Evolutionary conservation across 2,888 invertebrate species (phyloP).

Genomic region (Drosophila imparisetae): DNA sequence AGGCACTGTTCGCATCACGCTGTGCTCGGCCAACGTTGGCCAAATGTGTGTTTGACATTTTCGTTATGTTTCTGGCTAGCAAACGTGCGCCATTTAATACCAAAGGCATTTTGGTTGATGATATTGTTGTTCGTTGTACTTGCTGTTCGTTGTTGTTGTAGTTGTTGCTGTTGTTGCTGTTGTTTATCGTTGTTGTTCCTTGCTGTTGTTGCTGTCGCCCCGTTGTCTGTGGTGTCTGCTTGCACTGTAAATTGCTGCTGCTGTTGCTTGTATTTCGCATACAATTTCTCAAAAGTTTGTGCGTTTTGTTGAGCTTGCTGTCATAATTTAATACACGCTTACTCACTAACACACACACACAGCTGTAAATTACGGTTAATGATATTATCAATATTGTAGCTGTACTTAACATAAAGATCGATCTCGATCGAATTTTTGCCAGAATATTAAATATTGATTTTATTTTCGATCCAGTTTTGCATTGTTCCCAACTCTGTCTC

Average conservation of each 20-base stretch:
- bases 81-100: slow-evolving; percentile 71
- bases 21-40: slow-evolving; percentile 57
- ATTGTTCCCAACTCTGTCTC: not conserved
- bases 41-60: slow-evolving; percentile 79
- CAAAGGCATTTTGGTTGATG: slow-evolving; percentile 36
- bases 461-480: not conserved
- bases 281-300: slow-evolving; percentile 70
- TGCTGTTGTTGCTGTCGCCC: slow-evolving; percentile 9
- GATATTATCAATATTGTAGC: too few relatives aligned
- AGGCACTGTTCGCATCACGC: slow-evolving; percentile 57
- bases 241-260: slow-evolving; percentile 53
- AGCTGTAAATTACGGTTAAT: too few relatives aligned
- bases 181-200: slow-evolving; percentile 3
- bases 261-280: slow-evolving; percentile 63
- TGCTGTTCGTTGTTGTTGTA: slow-evolving; percentile 13
- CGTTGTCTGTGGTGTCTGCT: slow-evolving; percentile 31
- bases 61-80: slow-evolving; percentile 68
- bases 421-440: too few relatives aligned
- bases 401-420: too few relatives aligned
- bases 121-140: slow-evolving; percentile 28
- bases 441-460: not conserved
- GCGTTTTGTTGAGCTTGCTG: slow-evolving; percentile 68
- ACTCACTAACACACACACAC: too few relatives aligned
- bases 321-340: slow-evolving; percentile 20
- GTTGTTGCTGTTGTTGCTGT: slow-evolving; percentile 24